Base-by-base conservation (phyloP, 2,888 invertebrate species). In the Chrysotoxum bicinctum region DNA sequence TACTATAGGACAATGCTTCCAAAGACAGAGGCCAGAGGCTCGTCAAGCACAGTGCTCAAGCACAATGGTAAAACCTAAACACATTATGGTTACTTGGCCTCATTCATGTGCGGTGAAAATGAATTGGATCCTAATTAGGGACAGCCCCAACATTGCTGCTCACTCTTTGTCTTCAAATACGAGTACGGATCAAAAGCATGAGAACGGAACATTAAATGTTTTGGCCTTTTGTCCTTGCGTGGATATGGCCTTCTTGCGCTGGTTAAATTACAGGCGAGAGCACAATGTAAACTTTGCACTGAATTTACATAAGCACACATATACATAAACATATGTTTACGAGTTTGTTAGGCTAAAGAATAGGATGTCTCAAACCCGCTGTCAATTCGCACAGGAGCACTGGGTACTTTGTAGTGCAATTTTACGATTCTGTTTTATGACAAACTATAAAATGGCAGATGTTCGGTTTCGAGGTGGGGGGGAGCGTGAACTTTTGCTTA, bases 61-160 rank as follows among this genome's bases (percentile, higher is more conserved):
- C 3, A 85, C 85, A 85, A 85, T 85, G 68, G 73, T 40, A 68
- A 68, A 81, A 81, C 76, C 85, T 58, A 81, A 76, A 81, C 85
- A 75, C 80, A 81, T 81, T 85, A 85, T 72, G 85, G 81, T 81
- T 73, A 72, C 85, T 73, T 85, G 85, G 68, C 73, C 81, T 77
- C 72, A 73, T 85, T 85, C 85, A 77, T 81, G 85, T 85, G 85
- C 85, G 85, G 81, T 81, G 40, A 35, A 85, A 85, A 85, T 81
- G 85, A 81, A 85, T 85, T 85, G 85, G 85, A 81, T 85, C 85
- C 85, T 85, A 85, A 85, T 85, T 85, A 85, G 85, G 85, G 81
- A 85, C 76, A 56, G 60, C 85, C 85, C 56, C 35, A 81, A 62
- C 23, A 21, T 21, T 12, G 12, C 3, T 80, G 54, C 72, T 43